Evolutionary conservation across 2,797 vertebrate species (phyloP), one percentile per base, ranked within the genome.

Genomic region (Hypotaenidia philippensis): DNA sequence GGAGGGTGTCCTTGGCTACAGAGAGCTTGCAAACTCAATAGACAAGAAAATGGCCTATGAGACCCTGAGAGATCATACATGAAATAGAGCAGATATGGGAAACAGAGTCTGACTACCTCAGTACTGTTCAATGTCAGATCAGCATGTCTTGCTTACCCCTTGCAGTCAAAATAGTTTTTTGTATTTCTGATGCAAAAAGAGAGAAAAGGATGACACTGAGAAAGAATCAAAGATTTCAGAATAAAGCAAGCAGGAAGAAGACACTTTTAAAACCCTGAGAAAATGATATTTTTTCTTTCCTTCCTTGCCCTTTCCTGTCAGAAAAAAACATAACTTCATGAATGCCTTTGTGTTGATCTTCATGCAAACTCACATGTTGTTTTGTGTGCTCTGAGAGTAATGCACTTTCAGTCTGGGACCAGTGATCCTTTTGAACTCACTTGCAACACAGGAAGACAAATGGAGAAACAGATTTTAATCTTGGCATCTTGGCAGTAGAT

Each of bases 391-490:
- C 68, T 64, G 49, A 88, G 64, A 69, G 59, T 70, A 78, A 69
- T 2, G 6, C 7, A 47, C 41, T 55, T 83, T 85, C 44, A 68
- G 45, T 41, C 55, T 85, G 71, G 47, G 50, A 80, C 52, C 32
- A 41, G 78, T 45, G 69, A 88, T 82, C 86, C 26, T 31, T 93
- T 85, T 85, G 88, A 91, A 76, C 72, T 89, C 45, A 26, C 49
- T 87, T 60, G 34, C 82, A 87, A 64, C 25, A 26, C 11, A 26
- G 75, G 47, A 95, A 92, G 59, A 74, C 68, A 94, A 96, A 93
- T 87, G 71, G 71, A 81, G 75, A 95, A 95, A 56, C 68, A 96
- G 65, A 82, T 92, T 92, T 97, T 95, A 96, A 90, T 96, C 78
- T 90, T 94, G 74, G 47, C 71, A 82, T 78, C 56, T 79, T 87